Base-by-base conservation (phyloP, 2,888 invertebrate genomes). In the Folsomia candida region DNA sequence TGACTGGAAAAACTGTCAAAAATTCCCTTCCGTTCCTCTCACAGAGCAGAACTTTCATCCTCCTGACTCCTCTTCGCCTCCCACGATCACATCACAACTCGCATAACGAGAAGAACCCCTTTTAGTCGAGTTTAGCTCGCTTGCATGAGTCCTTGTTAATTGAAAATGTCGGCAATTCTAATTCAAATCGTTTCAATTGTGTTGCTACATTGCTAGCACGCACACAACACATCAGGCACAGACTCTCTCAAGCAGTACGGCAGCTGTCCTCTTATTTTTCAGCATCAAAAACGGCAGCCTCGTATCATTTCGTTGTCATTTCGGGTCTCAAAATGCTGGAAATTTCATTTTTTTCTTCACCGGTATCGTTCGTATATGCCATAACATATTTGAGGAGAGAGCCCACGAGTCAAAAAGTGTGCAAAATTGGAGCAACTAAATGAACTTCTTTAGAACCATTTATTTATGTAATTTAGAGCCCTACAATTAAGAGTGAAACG, bases 1-100 rank as follows among this genome's bases (percentile, higher is more conserved):
- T 51, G 63, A 51, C 37, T 20, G 22, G 27, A 6, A n/a, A 51
- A 37, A 51, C 28, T 47, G 63, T 64, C 63, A 64, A 64, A 59
- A 64, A 20, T 64, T 64, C 63, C 51, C 63, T 64, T 64, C 25
- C 63, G 54, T 20, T 54, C n/a, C n/a, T n/a, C n/a, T n/a, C n/a
- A n/a, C n/a, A n/a, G n/a, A n/a, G n/a, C n/a, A n/a, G n/a, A n/a
- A n/a, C n/a, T n/a, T n/a, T n/a, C 54, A 54, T 54, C 54, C 54
- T 18, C 18, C 11, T 6, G 6, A n/a, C 18, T 6, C 20, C 6
- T 20, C 14, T 9, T 37, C 14, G 22, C 54, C 54, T 54, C 54
- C 54, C 54, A 54, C 54, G 54, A 18, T 54, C 54, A 54, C n/a
- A 20, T 14, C 37, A 14, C 6, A n/a, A n/a, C n/a, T n/a, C n/a